Conservation (phyloP, 1,140 invertebrate species). For the Teleogryllus occipitalis region DNA sequence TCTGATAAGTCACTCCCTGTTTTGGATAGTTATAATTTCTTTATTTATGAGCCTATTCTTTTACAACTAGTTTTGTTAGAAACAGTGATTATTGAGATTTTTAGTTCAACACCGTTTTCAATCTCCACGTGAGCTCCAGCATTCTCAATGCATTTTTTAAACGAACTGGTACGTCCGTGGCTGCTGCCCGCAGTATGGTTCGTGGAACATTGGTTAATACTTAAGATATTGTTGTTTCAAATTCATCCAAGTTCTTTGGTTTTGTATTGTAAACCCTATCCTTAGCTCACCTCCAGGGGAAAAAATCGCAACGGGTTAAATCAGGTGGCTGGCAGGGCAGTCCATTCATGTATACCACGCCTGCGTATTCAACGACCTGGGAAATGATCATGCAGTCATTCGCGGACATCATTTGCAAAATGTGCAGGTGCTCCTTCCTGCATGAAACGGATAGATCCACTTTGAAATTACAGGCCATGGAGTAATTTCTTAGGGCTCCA, state of each 20-base stretch:
- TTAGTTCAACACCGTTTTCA: no score
- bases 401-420: constrained; percentile 12
- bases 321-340: background rate
- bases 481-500: background rate
- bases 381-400: background rate
- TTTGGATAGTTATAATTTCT: no score
- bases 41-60: no score
- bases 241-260: background rate
- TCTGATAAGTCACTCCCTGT: no score
- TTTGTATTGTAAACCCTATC: background rate
- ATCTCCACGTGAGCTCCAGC: no score
- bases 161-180: background rate
- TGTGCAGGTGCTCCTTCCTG: background rate
- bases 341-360: background rate
- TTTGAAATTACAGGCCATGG: background rate
- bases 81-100: no score
- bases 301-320: background rate
- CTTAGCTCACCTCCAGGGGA: background rate
- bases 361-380: background rate
- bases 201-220: background rate
- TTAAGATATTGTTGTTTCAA: background rate
- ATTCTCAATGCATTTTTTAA: background rate
- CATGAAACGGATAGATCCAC: background rate
- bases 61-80: no score
- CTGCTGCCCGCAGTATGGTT: background rate